Evolutionary conservation across 2,797 vertebrate genomes (phyloP).

Genomic region (Triplophysa bombifrons): DNA sequence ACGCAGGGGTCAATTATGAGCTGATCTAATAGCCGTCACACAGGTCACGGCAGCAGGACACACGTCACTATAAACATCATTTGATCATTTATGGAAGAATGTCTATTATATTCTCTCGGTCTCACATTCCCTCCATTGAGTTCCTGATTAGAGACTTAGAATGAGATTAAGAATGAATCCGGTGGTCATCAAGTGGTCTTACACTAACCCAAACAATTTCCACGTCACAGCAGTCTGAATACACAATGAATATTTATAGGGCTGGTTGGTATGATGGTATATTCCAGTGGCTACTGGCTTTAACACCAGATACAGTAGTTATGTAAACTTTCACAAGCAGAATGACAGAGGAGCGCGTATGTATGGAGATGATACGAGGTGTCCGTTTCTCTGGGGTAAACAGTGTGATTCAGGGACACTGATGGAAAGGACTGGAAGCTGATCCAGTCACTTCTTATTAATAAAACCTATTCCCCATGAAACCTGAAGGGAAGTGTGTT

Average conservation of each 20-base stretch:
- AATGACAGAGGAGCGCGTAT: not conserved
- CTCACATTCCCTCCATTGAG: not conserved
- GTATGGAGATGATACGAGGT: slow-evolving; percentile 7
- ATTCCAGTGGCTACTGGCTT: too few species aligned
- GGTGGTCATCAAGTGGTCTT: not conserved
- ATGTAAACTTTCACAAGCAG: not conserved
- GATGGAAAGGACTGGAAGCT: slow-evolving; percentile 20
- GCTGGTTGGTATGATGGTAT: not conserved
- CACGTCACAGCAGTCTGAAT: not conserved
- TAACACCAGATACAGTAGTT: not conserved
- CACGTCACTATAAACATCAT: not conserved
- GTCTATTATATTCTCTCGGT: not conserved
- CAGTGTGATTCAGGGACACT: slow-evolving; percentile 35
- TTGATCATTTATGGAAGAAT: too few species aligned
- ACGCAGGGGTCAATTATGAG: slow-evolving; percentile 16
- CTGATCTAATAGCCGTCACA: slow-evolving; percentile 7
- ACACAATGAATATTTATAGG: not conserved
- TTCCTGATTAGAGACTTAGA: not conserved
- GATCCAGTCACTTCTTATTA: slow-evolving; percentile 42
- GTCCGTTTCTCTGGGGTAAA: slow-evolving; percentile 20
- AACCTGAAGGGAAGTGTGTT: slow-evolving; percentile 2
- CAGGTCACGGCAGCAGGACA: slow-evolving; percentile 1
- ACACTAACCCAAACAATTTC: not conserved
- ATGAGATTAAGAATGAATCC: not conserved
- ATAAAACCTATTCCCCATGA: slow-evolving; percentile 31